Base-by-base conservation (phyloP, 2,113 vertebrate genomes). In the Tragelaphus buxtoni region DNA sequence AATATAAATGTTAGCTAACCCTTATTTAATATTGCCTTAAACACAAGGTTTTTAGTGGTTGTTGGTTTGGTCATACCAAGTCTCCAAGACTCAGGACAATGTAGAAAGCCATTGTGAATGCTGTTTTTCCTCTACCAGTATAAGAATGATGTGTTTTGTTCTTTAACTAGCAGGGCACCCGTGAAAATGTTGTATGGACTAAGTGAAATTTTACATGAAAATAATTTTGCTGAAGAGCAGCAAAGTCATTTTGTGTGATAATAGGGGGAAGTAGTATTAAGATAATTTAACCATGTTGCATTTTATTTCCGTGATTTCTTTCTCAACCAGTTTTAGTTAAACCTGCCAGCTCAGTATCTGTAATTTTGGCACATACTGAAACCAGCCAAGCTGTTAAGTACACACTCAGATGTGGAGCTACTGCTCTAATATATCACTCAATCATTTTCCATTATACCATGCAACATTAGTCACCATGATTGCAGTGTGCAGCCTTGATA, bases 311-410 rank as follows among this genome's bases (percentile, higher is more conserved):
- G 1, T 93, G 91, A 69, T 96, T 82, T 95, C 81, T 95, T 74
- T 88, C 35, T 97, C 94, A 98, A 97, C 60, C 2, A 45, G 45
- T 97, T 98, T 96, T 63, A 97, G 7, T 24, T 93, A 96, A 97
- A 92, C 18, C 95, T 96, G 84, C 26, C 26, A 91, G 88, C 20
- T 88, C 83, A 56, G 61, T 74, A 87, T 89, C 88, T 97, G 90
- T 94, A 97, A 97, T 96, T 97, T 95, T 42, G 60, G 9, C 63
- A 74, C 22, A 20, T 87, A 56, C 94, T 95, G 97, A 96, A 97
- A 55, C 20, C 72, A 98, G 12, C 16, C 69, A 96, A 96, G 87
- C 58, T 97, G 82, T 76, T 93, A 80, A 94, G 85, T 74, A 94
- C 47, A 95, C 65, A 69, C 90, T 97, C 80, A 90, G 96, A 93